These are phyloP conservation scores for Corythornis madagascariensis DNA, from an alignment of 2,113 vertebrate genomes.

Conservation along the genomic window DNA sequence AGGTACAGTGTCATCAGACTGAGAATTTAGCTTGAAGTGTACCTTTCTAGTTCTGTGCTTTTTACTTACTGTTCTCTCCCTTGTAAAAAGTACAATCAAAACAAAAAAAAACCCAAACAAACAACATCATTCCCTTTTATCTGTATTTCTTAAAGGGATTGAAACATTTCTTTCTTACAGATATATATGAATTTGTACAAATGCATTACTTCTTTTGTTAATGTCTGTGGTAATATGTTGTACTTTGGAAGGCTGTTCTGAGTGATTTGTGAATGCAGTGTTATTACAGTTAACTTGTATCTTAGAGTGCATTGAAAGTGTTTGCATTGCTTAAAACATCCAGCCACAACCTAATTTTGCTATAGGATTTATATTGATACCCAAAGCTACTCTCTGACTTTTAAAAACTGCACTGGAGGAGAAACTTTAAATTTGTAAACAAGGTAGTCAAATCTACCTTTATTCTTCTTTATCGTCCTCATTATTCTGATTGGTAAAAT, in stretches of 20 bases:
- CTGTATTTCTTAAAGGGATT: not conserved
- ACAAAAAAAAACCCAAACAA: not conserved
- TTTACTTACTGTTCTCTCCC: not conserved
- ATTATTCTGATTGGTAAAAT: not conserved
- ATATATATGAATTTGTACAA: not conserved
- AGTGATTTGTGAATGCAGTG: not conserved
- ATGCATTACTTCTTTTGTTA: not conserved
- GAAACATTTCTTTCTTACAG: not conserved
- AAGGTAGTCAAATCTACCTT: not conserved
- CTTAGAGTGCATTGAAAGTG: not conserved
- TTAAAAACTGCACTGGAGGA: not conserved
- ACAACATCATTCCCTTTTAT: not conserved
- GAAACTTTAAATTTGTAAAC: not conserved
- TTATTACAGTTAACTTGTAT: not conserved
- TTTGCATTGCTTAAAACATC: not conserved
- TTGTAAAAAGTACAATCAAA: not conserved
- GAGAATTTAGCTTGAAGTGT: not conserved
- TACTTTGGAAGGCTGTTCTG: not conserved
- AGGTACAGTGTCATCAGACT: not conserved
- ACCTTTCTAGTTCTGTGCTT: not conserved
- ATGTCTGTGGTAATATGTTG: not conserved
- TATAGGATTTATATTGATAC: not conserved
- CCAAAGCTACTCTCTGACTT: not conserved
- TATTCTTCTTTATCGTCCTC: not conserved
- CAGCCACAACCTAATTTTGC: not conserved